These are phyloP conservation scores for Eurypyga helias DNA, from an alignment of 2,113 vertebrate species.

Conservation along the genomic window DNA sequence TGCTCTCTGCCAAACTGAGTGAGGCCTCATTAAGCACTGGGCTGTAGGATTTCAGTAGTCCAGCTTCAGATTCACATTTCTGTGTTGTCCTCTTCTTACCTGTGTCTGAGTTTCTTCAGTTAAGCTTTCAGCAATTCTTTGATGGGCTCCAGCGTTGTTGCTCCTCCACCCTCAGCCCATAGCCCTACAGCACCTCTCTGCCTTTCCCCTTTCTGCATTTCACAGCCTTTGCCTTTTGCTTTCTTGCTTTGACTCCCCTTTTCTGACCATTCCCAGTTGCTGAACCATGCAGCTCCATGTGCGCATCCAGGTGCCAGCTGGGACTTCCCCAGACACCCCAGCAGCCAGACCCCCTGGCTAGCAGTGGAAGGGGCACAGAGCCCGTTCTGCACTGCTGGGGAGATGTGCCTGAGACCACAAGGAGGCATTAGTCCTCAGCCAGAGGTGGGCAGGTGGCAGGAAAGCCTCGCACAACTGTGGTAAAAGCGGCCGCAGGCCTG, in stretches of 20 bases:
- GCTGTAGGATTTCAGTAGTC: background rate
- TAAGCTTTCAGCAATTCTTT: background rate
- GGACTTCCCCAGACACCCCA: background rate
- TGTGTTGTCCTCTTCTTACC: background rate
- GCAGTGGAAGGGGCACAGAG: background rate
- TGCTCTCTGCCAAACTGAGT: background rate
- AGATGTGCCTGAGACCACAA: slow-evolving; percentile 1
- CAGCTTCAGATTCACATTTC: background rate
- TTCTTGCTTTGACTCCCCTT: background rate
- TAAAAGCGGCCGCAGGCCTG: too few species aligned
- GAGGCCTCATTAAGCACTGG: background rate
- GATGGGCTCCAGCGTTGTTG: background rate
- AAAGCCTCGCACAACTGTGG: background rate
- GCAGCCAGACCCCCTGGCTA: background rate
- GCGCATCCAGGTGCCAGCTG: background rate
- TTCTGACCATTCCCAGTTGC: background rate
- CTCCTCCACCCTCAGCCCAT: background rate
- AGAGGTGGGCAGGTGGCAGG: background rate
- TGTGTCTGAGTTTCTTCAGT: background rate
- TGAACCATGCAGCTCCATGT: background rate
- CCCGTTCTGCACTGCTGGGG: background rate
- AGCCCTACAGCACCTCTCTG: background rate
- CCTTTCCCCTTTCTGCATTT: background rate
- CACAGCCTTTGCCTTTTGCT: background rate
- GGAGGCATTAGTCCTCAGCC: slow-evolving; percentile 48